Evolutionary conservation across 2,797 vertebrate genomes (phyloP).

Genomic region (Cyprinodon diabolis): DNA sequence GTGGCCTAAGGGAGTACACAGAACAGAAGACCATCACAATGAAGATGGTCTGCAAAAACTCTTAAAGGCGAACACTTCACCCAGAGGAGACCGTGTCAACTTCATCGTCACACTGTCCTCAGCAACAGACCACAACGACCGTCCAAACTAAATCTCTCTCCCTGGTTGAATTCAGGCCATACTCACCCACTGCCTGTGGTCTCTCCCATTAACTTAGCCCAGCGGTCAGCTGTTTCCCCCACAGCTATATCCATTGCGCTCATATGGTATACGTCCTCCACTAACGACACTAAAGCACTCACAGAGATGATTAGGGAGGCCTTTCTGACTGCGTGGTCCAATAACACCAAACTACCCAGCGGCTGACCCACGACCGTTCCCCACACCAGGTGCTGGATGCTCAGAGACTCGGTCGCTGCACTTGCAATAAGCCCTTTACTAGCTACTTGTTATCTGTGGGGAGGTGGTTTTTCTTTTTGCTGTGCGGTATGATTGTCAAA

Average conservation of each 20-base stretch:
- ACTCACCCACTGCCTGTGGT: slow-evolving; percentile 52
- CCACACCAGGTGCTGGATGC: slow-evolving; percentile 63
- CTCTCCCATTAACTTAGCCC: slow-evolving; percentile 28
- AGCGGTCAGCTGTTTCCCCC: slow-evolving; percentile 41
- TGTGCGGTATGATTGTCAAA: slow-evolving; percentile 63
- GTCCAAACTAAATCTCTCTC: slow-evolving; percentile 57
- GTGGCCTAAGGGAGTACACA: slow-evolving; percentile 93
- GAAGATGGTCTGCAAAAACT: slow-evolving; percentile 95
- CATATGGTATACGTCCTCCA: slow-evolving; percentile 65
- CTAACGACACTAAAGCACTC: slow-evolving; percentile 86
- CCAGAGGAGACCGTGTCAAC: slow-evolving; percentile 52
- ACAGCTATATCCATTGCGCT: slow-evolving; percentile 43
- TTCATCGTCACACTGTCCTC: slow-evolving; percentile 44
- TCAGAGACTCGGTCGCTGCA: slow-evolving; percentile 70
- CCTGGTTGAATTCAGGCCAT: slow-evolving; percentile 64
- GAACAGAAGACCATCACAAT: slow-evolving; percentile 99
- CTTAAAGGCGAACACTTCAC: slow-evolving; percentile 78
- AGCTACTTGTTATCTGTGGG: slow-evolving; percentile 59
- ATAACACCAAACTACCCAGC: slow-evolving; percentile 26
- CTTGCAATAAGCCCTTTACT: slow-evolving; percentile 69
- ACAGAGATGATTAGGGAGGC: slow-evolving; percentile 69
- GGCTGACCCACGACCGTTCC: slow-evolving; percentile 23
- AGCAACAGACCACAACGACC: slow-evolving; percentile 51
- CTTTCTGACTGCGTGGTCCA: slow-evolving; percentile 54
- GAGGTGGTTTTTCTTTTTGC: slow-evolving; percentile 58